phyloP scores from a whole-genome alignment of 2,888 invertebrate species.

The Acanthosepion lycidas region DNA sequence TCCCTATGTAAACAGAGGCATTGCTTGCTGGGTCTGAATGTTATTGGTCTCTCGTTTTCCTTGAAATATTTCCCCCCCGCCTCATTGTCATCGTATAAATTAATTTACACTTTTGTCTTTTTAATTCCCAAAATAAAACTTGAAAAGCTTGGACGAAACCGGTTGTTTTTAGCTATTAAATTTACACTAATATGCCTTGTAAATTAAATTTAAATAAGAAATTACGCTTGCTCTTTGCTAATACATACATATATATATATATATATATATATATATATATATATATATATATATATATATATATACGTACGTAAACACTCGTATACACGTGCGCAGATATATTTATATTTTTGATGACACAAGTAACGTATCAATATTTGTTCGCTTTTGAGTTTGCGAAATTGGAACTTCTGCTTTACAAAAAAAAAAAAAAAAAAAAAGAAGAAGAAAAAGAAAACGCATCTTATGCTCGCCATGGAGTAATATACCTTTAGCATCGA shows the following conservation, averaged over 20 bases:
- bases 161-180: too few species aligned
- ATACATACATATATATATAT: slow-evolving; percentile 24
- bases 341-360: neutral
- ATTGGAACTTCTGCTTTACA: neutral
- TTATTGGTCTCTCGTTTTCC: too few species aligned
- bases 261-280: slow-evolving; percentile 33
- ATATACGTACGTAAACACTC: neutral
- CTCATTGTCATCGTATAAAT: too few species aligned
- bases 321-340: neutral
- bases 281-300: neutral
- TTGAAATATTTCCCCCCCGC: too few species aligned
- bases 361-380: neutral
- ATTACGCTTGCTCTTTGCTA: too few species aligned
- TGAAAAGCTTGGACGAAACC: too few species aligned
- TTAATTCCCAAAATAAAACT: too few species aligned
- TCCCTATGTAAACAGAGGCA: too few species aligned
- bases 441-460: neutral
- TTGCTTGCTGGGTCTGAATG: too few species aligned
- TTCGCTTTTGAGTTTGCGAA: neutral
- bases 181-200: too few species aligned
- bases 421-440: neutral
- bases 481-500: neutral
- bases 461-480: neutral
- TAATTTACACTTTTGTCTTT: too few species aligned
- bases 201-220: too few species aligned